Evolutionary conservation across 2,113 vertebrate genomes (phyloP).

Genomic region (Strix aluco): DNA sequence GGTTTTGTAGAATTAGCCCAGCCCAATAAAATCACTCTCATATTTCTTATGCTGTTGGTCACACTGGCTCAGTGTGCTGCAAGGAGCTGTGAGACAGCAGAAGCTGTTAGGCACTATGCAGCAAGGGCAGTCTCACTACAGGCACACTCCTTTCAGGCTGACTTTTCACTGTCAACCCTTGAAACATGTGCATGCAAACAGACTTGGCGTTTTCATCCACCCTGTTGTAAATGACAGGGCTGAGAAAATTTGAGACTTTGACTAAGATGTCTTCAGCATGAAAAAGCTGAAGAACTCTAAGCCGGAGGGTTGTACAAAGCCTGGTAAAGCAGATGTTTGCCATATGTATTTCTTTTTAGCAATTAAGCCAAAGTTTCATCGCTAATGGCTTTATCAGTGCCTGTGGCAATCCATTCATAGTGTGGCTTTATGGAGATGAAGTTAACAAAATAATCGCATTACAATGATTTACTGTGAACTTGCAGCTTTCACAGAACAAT

Average conservation of each 20-base stretch:
- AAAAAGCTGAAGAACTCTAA: background rate
- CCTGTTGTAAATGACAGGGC: background rate
- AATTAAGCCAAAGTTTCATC: constrained; percentile 9
- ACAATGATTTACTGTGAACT: background rate
- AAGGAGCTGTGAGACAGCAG: background rate
- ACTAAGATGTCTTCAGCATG: background rate
- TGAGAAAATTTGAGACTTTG: background rate
- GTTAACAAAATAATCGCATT: constrained; percentile 22
- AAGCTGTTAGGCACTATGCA: background rate
- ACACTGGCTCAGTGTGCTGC: background rate
- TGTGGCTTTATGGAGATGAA: constrained; percentile 5
- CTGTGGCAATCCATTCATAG: constrained; percentile 35
- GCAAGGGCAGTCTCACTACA: background rate
- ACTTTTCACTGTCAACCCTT: background rate
- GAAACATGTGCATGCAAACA: background rate
- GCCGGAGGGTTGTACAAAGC: background rate
- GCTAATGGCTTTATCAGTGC: constrained; percentile 51
- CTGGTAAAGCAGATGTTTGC: constrained; percentile 35
- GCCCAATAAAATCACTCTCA: background rate
- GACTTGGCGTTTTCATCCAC: background rate
- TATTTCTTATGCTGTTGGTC: background rate
- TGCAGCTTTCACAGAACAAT: constrained; percentile 28
- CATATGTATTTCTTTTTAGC: constrained; percentile 9
- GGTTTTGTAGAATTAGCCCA: background rate
- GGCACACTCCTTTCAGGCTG: background rate